A percentile compares a stretch with the other conserved stretches of the same genome.
These are phyloP conservation scores for Takifugu flavidus DNA, from an alignment of 2,113 vertebrate species.

Conservation along the genomic window DNA sequence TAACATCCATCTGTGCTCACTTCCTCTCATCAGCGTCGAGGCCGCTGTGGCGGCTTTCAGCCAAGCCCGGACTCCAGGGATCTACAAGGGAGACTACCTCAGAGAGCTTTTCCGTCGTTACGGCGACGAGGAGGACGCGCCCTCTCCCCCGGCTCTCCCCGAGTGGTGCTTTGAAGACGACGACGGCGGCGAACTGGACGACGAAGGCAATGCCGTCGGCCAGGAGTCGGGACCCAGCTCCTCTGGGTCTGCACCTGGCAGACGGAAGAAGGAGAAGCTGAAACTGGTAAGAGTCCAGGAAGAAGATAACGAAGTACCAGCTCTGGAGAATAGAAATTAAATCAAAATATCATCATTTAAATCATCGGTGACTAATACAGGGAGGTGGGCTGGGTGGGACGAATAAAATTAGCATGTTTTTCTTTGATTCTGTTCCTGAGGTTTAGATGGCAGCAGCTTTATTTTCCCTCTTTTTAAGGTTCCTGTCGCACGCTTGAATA, in stretches of 20 bases:
- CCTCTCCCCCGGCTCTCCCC: conserved; percentile 85
- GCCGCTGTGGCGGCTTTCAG: conserved; percentile 92
- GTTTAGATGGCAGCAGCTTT: neutral
- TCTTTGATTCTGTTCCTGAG: neutral
- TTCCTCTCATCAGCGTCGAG: conserved; percentile 80
- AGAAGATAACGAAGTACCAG: conserved; percentile 7
- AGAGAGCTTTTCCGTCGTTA: conserved; percentile 96
- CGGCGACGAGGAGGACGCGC: conserved; percentile 88
- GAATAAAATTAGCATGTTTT: neutral
- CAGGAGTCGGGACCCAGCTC: conserved; percentile 91
- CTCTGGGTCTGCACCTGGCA: conserved; percentile 81
- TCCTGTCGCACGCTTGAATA: neutral
- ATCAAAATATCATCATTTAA: too few species aligned
- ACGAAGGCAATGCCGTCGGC: conserved; percentile 78
- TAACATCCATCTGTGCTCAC: neutral
- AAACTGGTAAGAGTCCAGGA: conserved; percentile 83
- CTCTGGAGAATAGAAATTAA: too few species aligned
- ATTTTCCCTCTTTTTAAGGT: neutral
- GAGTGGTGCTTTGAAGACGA: conserved; percentile 98
- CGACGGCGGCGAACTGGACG: conserved; percentile 81
- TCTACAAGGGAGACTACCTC: conserved; percentile 98
- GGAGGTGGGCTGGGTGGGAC: too few species aligned
- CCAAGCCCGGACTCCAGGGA: conserved; percentile 90
- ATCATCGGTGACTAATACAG: too few species aligned
- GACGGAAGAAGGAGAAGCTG: conserved; percentile 90